phyloP scores from a whole-genome alignment of 2,797 vertebrate species.

The Atherinosoma microstoma region DNA sequence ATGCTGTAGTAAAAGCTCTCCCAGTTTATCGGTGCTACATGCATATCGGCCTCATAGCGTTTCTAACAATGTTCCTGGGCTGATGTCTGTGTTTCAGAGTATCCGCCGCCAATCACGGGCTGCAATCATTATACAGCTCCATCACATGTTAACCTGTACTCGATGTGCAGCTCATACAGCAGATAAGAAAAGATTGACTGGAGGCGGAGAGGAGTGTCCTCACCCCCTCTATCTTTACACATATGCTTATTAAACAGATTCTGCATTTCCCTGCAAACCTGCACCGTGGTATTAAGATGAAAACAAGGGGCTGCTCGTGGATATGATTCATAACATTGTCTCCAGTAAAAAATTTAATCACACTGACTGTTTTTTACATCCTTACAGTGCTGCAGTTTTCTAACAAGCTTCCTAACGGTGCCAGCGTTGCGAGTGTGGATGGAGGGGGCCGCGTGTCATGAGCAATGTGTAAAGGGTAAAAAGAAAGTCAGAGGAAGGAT shows the following conservation, averaged over 20 bases:
- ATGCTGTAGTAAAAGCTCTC: constrained; percentile 58
- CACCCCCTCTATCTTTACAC: background rate
- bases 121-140: constrained; percentile 29
- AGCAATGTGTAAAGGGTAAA: constrained; percentile 6
- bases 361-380: constrained; percentile 22
- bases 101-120: constrained; percentile 23
- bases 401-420: constrained; percentile 19
- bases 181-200: constrained; percentile 27
- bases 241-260: background rate
- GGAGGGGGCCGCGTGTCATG: constrained; percentile 11
- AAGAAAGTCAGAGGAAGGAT: constrained; percentile 31
- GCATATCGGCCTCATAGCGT: constrained; percentile 60
- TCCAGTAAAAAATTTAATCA: constrained; percentile 39
- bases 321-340: background rate
- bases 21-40: constrained; percentile 66
- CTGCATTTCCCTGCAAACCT: constrained; percentile 32
- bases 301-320: background rate
- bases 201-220: constrained; percentile 10
- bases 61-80: constrained; percentile 39
- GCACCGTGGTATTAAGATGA: constrained; percentile 16
- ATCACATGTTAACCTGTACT: constrained; percentile 9
- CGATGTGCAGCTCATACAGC: constrained; percentile 2
- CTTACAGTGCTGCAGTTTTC: constrained; percentile 21
- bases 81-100: constrained; percentile 55
- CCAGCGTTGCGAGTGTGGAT: constrained; percentile 11